Percentiles rank a stretch among this genome's conserved stretches.
Conservation (phyloP, 2,888 invertebrate genomes). For the Parapristionchus giblindavisi region DNA sequence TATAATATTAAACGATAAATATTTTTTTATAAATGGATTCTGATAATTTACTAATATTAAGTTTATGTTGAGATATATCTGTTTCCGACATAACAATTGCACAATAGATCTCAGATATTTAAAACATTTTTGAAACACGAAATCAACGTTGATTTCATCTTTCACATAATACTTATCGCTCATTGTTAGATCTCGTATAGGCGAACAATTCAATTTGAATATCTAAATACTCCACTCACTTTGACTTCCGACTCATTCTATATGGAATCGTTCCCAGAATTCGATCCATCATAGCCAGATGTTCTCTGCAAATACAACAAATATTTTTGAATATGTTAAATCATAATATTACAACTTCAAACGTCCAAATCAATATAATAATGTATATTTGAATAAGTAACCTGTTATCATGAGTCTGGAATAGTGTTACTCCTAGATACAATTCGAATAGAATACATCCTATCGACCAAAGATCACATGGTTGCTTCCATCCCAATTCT, state of each 20-base stretch:
- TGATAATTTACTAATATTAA: too few species aligned
- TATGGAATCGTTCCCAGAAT: slow-evolving; percentile 95
- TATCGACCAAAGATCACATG: slow-evolving; percentile 99
- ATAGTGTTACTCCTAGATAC: slow-evolving; percentile 88
- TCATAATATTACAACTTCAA: not conserved
- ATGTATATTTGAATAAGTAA: not conserved
- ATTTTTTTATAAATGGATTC: too few species aligned
- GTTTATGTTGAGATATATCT: too few species aligned
- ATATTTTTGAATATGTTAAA: not conserved
- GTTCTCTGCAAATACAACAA: slow-evolving; percentile 76
- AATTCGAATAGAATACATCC: slow-evolving; percentile 99
- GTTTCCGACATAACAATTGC: too few species aligned
- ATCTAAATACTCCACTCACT: slow-evolving; percentile 73
- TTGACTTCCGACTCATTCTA: slow-evolving; percentile 77
- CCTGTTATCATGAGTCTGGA: slow-evolving; percentile 94
- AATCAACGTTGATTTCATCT: too few species aligned
- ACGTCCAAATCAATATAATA: not conserved
- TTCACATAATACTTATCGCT: too few species aligned
- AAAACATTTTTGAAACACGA: too few species aligned
- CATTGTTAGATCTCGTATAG: too few species aligned
- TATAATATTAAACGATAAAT: too few species aligned
- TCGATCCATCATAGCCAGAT: slow-evolving; percentile 99
- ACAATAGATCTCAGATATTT: too few species aligned
- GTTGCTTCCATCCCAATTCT: slow-evolving; percentile 98
- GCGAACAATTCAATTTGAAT: not conserved